phyloP scores from a whole-genome alignment of 1,140 invertebrate species.

The Periplaneta americana region DNA sequence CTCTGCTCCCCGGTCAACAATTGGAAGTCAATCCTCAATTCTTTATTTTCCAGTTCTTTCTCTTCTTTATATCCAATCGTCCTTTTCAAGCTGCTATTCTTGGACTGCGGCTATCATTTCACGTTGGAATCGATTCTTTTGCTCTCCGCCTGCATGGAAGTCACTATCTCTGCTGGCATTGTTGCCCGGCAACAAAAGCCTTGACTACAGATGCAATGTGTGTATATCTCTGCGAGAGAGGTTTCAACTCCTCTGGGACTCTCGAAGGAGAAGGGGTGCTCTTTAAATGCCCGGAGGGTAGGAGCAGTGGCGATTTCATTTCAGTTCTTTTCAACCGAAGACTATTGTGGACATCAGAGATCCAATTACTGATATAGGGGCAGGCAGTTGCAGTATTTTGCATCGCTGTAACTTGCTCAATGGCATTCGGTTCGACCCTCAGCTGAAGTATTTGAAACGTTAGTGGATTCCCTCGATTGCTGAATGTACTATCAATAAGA shows the following conservation, averaged over 20 bases:
- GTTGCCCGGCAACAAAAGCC: background rate
- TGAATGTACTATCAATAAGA: too few species aligned
- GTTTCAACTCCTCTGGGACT: background rate
- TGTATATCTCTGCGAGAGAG: background rate
- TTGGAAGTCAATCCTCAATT: background rate
- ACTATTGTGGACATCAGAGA: background rate
- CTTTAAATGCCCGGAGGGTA: background rate
- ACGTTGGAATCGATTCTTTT: background rate
- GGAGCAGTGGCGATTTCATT: background rate
- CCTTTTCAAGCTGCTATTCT: background rate
- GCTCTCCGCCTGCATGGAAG: background rate
- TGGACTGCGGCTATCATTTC: background rate
- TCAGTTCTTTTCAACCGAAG: background rate
- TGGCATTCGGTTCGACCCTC: too few species aligned
- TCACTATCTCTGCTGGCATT: background rate
- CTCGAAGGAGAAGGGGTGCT: background rate
- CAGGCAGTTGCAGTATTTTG: too few species aligned
- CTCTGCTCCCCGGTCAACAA: background rate
- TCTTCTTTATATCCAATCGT: background rate
- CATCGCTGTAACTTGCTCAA: too few species aligned
- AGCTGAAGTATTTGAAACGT: too few species aligned
- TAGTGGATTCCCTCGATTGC: too few species aligned
- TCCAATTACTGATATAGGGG: background rate
- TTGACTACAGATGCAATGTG: background rate
- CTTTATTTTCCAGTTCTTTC: background rate